Conservation (phyloP, 2,797 vertebrate genomes). For the Smutsia temminckii region DNA sequence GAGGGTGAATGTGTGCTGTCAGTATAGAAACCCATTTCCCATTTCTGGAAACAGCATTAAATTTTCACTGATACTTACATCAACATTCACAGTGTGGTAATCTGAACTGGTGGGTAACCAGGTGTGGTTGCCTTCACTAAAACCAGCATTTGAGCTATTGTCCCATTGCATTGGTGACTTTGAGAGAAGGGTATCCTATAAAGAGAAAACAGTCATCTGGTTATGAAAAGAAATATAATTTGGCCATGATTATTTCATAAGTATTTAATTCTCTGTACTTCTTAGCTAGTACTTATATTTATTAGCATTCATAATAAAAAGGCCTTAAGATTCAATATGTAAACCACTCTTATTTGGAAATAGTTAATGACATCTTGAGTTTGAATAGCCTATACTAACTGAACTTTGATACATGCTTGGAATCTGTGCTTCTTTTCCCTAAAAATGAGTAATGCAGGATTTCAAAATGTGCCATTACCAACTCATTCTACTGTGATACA, state of each 20-base stretch:
- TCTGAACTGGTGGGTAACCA: conserved; percentile 92
- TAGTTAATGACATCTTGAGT: neutral
- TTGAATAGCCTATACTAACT: neutral
- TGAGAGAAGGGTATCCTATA: conserved; percentile 88
- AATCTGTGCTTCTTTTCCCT: neutral
- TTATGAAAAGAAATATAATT: conserved; percentile 13
- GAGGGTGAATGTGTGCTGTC: neutral
- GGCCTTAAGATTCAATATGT: neutral
- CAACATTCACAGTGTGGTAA: conserved; percentile 90
- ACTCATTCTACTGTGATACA: neutral
- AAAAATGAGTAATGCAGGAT: neutral
- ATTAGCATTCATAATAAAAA: neutral
- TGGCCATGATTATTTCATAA: neutral
- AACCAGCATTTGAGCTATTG: conserved; percentile 88
- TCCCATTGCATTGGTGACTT: conserved; percentile 98
- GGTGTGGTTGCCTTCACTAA: conserved; percentile 88
- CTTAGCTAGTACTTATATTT: neutral
- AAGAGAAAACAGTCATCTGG: neutral
- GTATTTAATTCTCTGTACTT: neutral
- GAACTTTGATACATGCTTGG: neutral
- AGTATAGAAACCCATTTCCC: neutral
- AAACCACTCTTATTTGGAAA: neutral
- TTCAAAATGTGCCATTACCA: neutral
- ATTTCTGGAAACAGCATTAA: neutral
- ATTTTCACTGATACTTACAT: conserved; percentile 86